Evolutionary conservation across 2,113 vertebrate species (phyloP).

Genomic region (Tachycineta bicolor): DNA sequence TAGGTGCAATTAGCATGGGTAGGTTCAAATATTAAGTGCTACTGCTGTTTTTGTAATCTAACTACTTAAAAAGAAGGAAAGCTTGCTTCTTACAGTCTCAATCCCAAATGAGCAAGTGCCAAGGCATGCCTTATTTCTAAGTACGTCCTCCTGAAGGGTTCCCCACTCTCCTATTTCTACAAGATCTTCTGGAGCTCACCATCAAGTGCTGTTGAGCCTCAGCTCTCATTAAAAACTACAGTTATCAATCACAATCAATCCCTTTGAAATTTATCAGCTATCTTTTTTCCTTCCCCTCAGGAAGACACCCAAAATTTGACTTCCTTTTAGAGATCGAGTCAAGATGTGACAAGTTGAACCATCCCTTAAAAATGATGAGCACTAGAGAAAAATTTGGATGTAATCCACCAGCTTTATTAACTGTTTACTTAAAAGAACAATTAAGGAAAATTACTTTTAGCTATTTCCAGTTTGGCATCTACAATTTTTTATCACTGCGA

Average conservation of each 20-base stretch:
- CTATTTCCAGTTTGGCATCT: conserved; percentile 35
- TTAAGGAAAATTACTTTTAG: conserved; percentile 51
- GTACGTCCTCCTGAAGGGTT: neutral
- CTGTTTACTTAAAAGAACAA: conserved; percentile 22
- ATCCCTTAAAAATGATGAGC: conserved; percentile 15
- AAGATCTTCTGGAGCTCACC: neutral
- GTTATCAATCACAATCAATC: conserved; percentile 31
- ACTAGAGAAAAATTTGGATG: neutral
- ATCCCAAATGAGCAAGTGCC: neutral
- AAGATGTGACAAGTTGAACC: conserved; percentile 34
- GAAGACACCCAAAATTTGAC: conserved; percentile 12
- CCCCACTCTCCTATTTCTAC: neutral
- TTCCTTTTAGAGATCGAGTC: conserved; percentile 36
- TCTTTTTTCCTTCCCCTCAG: conserved; percentile 38
- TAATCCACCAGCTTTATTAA: conserved; percentile 46
- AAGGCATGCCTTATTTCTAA: neutral
- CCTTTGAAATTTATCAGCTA: conserved; percentile 55
- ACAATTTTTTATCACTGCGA: neutral
- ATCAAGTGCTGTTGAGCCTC: neutral
- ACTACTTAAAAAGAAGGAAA: neutral
- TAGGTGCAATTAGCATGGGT: neutral
- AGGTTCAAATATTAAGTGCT: neutral
- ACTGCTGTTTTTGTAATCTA: neutral
- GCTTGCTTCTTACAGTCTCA: neutral
- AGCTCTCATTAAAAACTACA: neutral